Percentiles rank a stretch among this genome's conserved stretches.
These are phyloP conservation scores for Limnephilus lunatus DNA, from an alignment of 2,888 invertebrate genomes.

Conservation along the genomic window DNA sequence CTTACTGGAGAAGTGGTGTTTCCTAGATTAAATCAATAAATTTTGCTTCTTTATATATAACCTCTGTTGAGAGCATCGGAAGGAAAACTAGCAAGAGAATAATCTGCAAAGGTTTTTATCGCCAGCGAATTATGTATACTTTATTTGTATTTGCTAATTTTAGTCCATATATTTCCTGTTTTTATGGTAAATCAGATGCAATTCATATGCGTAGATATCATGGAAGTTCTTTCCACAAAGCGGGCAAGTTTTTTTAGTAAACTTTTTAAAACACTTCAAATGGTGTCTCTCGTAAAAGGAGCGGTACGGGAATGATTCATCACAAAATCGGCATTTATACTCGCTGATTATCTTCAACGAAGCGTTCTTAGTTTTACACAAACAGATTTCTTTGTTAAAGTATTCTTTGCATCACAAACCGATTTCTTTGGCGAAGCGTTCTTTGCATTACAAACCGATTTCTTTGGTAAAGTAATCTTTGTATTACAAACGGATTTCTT, in stretches of 20 bases:
- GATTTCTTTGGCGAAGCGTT: background rate
- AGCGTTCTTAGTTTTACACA: too few relatives aligned
- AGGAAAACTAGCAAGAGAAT: background rate
- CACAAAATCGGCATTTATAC: background rate
- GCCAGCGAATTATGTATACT: background rate
- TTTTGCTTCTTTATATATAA: too few relatives aligned
- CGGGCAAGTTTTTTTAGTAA: background rate
- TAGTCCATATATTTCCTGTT: conserved; percentile 2
- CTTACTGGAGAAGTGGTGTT: too few relatives aligned
- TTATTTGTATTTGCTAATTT: background rate
- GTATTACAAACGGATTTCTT: too few relatives aligned
- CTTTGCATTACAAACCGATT: background rate
- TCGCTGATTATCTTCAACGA: background rate
- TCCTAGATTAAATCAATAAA: too few relatives aligned
- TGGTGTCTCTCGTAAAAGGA: background rate
- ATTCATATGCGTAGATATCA: background rate
- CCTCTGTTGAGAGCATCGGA: too few relatives aligned
- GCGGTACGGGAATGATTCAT: background rate
- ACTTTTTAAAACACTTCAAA: background rate
- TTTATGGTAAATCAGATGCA: background rate
- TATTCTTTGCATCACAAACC: too few relatives aligned
- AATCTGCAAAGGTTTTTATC: too few relatives aligned
- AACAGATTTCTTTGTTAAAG: too few relatives aligned
- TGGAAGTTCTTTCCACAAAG: background rate
- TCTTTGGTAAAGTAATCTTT: background rate